Evolutionary conservation across 2,113 vertebrate genomes (phyloP).

Genomic region (Megaleporinus macrocephalus): DNA sequence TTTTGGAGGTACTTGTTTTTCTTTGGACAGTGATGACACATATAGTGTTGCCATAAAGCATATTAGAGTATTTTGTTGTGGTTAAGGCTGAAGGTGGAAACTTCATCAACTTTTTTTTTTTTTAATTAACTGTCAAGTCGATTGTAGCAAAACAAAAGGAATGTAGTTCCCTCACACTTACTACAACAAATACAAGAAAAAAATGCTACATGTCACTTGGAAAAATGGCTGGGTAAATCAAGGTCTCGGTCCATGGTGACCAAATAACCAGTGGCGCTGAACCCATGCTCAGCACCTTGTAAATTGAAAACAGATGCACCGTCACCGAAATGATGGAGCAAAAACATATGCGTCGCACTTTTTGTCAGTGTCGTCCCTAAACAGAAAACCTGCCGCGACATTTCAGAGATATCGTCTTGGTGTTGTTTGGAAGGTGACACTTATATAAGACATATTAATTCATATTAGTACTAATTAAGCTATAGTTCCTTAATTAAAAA

Average conservation of each 20-base stretch:
- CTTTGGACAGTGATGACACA: too few species aligned
- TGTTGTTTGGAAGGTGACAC: not conserved
- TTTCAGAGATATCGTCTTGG: constrained; percentile 24
- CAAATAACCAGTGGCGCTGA: constrained; percentile 18
- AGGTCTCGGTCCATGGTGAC: constrained; percentile 34
- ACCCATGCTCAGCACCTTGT: constrained; percentile 33
- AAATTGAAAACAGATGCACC: constrained; percentile 26
- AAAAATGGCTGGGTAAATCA: constrained; percentile 20
- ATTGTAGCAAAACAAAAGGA: too few species aligned
- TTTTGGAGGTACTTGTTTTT: too few species aligned
- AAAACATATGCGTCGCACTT: constrained; percentile 54
- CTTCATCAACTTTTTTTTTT: too few species aligned
- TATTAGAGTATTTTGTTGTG: too few species aligned
- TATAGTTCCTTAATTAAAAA: too few species aligned
- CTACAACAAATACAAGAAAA: not conserved
- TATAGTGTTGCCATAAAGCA: too few species aligned
- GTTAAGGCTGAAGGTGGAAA: too few species aligned
- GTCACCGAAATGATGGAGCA: constrained; percentile 22
- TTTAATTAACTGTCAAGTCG: too few species aligned
- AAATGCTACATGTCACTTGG: not conserved
- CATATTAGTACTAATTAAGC: not conserved
- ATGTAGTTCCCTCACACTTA: not conserved
- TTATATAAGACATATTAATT: not conserved
- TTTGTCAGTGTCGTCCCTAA: constrained; percentile 55
- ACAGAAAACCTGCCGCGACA: constrained; percentile 58